Evolutionary conservation across 2,888 invertebrate genomes (phyloP), one percentile per base, ranked within the genome.

Genomic region (Drosophila cracens): DNA sequence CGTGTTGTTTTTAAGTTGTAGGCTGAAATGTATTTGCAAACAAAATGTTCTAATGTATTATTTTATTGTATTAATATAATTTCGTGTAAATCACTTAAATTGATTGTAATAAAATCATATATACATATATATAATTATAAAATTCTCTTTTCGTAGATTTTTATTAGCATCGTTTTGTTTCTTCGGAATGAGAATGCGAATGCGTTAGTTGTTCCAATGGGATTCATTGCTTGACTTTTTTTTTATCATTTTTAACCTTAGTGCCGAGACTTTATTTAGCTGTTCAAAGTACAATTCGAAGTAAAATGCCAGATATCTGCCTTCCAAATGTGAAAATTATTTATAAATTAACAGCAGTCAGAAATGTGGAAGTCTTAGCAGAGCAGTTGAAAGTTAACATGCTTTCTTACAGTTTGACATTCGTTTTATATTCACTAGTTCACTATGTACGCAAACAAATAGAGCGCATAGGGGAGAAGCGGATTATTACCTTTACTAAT

Each of bases 41-140:
- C 67, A 88, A 53, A 74, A 69, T 87, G 69, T 81, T 78, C 67
- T 87, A 70, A 72, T 89, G 70, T 89, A 89, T 83, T 70, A 71
- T 83, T 81, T 81, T 58, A 80, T 70, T 70, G 63, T 70, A 82
- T 73, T 74, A 61, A 72, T 79, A 58, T 85, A 76, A 82, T 76
- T 85, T 76, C 74, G 63, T 85, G 80, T 85, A 89, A 76, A 87
- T 87, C 74, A 71, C 74, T 83, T 88, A 74, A 82, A 79, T 79
- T 72, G 73, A 74, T 76, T 79, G 66, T 87, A 89, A 84, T 84
- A 84, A 84, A 83, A 25, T 70, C 48, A 46, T 53, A 61, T 53
- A 52, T 76, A 70, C 43, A 69, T 57, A 57, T 58, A 69, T 49
- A 62, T 40, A 18, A 52, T 52, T 52, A 31, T 31, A 21, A 33